Conservation (phyloP, 1,140 invertebrate species). For the Nilaparvata lugens region DNA sequence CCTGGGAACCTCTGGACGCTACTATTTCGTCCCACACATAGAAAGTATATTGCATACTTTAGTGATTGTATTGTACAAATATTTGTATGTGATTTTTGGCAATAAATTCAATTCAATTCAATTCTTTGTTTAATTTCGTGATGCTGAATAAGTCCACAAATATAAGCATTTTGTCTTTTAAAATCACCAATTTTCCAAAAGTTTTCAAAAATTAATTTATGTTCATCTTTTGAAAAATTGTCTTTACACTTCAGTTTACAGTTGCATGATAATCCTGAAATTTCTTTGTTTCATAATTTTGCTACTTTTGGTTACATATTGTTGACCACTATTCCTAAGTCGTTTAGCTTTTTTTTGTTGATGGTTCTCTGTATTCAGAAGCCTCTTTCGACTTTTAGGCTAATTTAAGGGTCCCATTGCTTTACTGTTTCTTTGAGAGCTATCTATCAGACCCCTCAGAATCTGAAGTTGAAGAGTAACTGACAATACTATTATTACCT, state of each 20-base stretch:
- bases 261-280: background rate
- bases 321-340: background rate
- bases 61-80: too few relatives aligned
- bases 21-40: too few relatives aligned
- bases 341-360: background rate
- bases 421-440: background rate
- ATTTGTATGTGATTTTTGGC: too few relatives aligned
- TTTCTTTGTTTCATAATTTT: background rate
- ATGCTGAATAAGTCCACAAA: too few relatives aligned
- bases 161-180: too few relatives aligned
- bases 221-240: slow-evolving; percentile 1
- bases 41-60: too few relatives aligned
- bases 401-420: background rate
- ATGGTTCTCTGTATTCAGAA: background rate
- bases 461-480: background rate
- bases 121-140: too few relatives aligned
- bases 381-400: background rate
- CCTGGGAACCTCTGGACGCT: too few relatives aligned
- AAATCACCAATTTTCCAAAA: background rate
- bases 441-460: background rate
- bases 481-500: background rate
- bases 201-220: slow-evolving; percentile 4
- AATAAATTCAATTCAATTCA: too few relatives aligned
- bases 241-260: slow-evolving; percentile 3
- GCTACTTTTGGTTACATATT: background rate